phyloP scores from a whole-genome alignment of 37 sponge, comb jelly and placozoan species.

The Beroe ovata region DNA sequence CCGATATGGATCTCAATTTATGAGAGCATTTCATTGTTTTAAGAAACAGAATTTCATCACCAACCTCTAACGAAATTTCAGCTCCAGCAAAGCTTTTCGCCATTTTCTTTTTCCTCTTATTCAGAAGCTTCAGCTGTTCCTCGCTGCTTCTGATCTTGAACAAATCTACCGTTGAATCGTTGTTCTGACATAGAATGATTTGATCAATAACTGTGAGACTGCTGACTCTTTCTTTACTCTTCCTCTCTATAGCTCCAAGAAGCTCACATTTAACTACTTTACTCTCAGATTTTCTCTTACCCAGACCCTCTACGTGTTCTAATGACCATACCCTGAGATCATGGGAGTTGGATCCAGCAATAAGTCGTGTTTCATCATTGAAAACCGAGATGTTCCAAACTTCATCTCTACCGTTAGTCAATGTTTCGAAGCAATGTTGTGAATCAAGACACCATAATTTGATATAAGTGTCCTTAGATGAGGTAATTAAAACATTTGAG shows the following conservation, averaged over 20 bases:
- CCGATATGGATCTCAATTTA: neutral
- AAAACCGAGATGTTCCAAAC: slow-evolving; percentile 70
- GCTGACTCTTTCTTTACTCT: slow-evolving; percentile 66
- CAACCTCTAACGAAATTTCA: neutral
- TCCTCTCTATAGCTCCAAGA: slow-evolving; percentile 68
- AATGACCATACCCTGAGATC: slow-evolving; percentile 75
- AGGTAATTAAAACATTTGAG: slow-evolving; percentile 74
- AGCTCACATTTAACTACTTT: slow-evolving; percentile 67
- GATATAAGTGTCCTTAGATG: slow-evolving; percentile 86
- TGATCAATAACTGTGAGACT: slow-evolving; percentile 7
- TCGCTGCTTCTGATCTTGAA: slow-evolving; percentile 70
- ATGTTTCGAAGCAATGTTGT: slow-evolving; percentile 91
- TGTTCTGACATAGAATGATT: slow-evolving; percentile 52
- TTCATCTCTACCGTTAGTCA: slow-evolving; percentile 77
- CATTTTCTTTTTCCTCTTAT: slow-evolving; percentile 74
- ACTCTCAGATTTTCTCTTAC: slow-evolving; percentile 7
- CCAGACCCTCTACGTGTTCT: neutral
- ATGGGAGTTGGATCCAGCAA: slow-evolving; percentile 72
- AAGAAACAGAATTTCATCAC: neutral
- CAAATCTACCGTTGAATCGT: slow-evolving; percentile 70
- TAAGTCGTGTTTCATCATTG: slow-evolving; percentile 67
- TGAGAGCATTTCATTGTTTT: slow-evolving; percentile 45
- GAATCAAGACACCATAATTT: slow-evolving; percentile 95
- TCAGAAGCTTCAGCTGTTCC: slow-evolving; percentile 71
- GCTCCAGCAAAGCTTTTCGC: slow-evolving; percentile 43